Evolutionary conservation across 2,888 invertebrate species (phyloP).

Genomic region (Drosophila pseudotakahashii): DNA sequence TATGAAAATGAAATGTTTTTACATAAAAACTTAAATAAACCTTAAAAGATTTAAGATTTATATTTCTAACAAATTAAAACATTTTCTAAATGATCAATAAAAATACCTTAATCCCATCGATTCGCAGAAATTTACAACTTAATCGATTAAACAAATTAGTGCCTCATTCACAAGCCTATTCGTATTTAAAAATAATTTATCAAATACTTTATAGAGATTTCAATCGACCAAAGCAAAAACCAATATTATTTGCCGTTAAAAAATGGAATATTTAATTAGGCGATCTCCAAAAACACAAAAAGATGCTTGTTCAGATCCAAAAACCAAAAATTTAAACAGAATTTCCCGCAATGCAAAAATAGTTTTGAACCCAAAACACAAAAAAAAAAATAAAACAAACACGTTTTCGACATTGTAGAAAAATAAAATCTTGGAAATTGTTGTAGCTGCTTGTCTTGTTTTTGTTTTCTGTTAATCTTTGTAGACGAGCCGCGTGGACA

Average conservation of each 20-base stretch:
- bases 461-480: conserved; percentile 51
- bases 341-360: conserved; percentile 25
- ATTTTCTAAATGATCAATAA: neutral
- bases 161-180: conserved; percentile 17
- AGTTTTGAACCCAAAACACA: neutral
- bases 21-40: too few species aligned
- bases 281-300: conserved; percentile 1
- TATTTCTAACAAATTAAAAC: neutral
- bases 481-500: conserved; percentile 59
- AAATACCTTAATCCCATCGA: neutral
- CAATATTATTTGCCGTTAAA: conserved; percentile 4
- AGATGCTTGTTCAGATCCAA: conserved; percentile 8
- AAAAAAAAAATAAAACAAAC: conserved; percentile 21
- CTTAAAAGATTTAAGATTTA: too few species aligned
- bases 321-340: conserved; percentile 6
- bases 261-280: conserved; percentile 17
- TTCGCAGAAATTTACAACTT: conserved; percentile 22
- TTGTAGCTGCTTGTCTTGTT: conserved; percentile 17
- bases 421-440: conserved; percentile 20
- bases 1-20: too few species aligned
- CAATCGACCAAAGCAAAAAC: conserved; percentile 2
- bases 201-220: conserved; percentile 23
- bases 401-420: conserved; percentile 40
- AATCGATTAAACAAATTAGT: conserved; percentile 24
- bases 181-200: conserved; percentile 25